Evolutionary conservation across 2,797 vertebrate genomes (phyloP), one percentile per base, ranked within the genome.

Genomic region (Myotis planiceps): DNA sequence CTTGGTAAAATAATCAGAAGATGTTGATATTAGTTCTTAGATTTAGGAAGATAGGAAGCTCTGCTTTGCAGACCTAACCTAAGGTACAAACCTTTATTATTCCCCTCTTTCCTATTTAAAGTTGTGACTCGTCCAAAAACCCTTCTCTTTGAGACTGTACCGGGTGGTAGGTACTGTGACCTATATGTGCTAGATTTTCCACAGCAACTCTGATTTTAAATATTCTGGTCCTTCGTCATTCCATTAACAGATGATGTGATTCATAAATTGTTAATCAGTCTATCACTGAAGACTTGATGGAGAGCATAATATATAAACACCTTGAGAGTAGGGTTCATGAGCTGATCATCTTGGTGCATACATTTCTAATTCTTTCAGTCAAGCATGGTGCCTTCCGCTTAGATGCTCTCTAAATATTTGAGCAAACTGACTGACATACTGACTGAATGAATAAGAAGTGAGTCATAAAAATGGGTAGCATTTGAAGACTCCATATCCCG

Each of bases 1-100:
- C 95, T 91, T 94, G 86, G 49, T 95, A 92, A 94, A 96, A 96
- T 88, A 92, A 94, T 97, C 75, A 94, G 60, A 90, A 90, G 72
- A 89, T 18, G 0, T 87, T 98, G 90, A 84, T 15, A 69, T 92
- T 97, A 92, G 16, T 94, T 86, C 80, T 96, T 96, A 94, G 82
- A 95, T 97, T 88, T 86, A 58, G 39, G 78, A 71, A 78, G 71
- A n/a, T 87, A 66, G 93, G 39, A 39, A 87, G n/a, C 39, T 69
- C 55, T 82, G 25, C 63, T 78, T 88, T 1, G 2, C 42, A 80
- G 53, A 71, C 87, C 60, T 78, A 39, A 85, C n/a, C 90, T 79
- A 81, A 90, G 74, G 60, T 68, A n/a, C 29, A 90, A 34, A 76
- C 90, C 68, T 95, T 55, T 80, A 63, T 95, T 88, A 18, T 93